Conservation (phyloP, 2,113 vertebrate genomes). For the Orientallactaga bullata region DNA sequence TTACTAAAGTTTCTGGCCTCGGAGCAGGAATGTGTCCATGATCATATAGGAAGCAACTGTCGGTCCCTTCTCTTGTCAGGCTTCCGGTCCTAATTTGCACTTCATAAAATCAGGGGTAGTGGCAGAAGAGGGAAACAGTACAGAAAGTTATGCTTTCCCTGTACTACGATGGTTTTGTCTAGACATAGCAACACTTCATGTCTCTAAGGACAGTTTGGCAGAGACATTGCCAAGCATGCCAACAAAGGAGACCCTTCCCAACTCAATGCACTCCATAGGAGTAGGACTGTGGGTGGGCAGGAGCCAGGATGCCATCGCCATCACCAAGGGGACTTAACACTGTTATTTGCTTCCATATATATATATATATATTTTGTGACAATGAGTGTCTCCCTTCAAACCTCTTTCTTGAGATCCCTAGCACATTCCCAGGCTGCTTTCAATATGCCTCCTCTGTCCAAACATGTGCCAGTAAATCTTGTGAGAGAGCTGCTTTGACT, state of each 20-base stretch:
- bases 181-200: constrained; percentile 77
- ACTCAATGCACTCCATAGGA: neutral
- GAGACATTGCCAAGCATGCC: constrained; percentile 63
- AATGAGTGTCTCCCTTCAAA: neutral
- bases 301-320: neutral
- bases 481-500: neutral
- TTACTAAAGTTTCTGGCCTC: constrained; percentile 48
- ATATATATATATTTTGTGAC: too few relatives aligned
- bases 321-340: neutral
- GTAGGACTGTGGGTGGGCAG: neutral
- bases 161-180: constrained; percentile 74
- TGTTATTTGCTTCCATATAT: neutral
- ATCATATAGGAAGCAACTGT: constrained; percentile 62
- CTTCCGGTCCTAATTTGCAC: constrained; percentile 72
- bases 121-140: neutral
- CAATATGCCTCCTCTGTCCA: neutral
- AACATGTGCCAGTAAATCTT: neutral
- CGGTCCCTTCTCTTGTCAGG: constrained; percentile 55
- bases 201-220: constrained; percentile 76
- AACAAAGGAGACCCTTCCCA: neutral
- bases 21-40: constrained; percentile 16
- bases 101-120: constrained; percentile 75
- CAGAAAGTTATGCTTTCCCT: constrained; percentile 26
- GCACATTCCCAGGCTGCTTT: neutral
- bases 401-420: neutral